Base-by-base conservation (phyloP, 2,797 vertebrate genomes). In the Sorex maritimensis region DNA sequence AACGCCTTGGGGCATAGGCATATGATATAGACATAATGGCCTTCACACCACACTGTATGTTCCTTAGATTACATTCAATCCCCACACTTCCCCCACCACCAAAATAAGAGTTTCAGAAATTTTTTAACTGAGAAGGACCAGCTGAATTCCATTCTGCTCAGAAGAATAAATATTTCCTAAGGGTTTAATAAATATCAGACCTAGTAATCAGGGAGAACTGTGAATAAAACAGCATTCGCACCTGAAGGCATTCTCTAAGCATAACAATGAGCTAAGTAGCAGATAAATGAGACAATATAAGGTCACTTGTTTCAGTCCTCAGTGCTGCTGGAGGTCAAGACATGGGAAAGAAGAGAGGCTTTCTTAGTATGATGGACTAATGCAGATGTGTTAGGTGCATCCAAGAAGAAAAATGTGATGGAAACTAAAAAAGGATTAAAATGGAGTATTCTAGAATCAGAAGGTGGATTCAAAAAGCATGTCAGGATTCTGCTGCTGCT, bases 111-210 rank as follows among this genome's bases (percentile, higher is more conserved):
- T 13, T 92, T 92, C 10, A 63, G 21, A 17, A 10, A 88, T 41
- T 79, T 13, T 72, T 81, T 73, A 83, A 52, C 4, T 52, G 41
- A 91, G 11, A 6, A 80, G 15, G 23, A 86, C 68, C 41, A 90
- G 84, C 9, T 85, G 41, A 82, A 67, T 89, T 86, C 23, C 4
- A 75, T 67, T 49, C 24, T 68, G 2, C 81, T 77, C 85, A 78
- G 28, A 67, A 38, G 14, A 78, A 88, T 74, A 84, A 75, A 77
- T 88, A 73, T 28, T 34, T 88, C 30, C 84, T 34, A 94, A 93
- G 11, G 30, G 3, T 6, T 30, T 87, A 30, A 38, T 82, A 87
- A 87, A 79, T 73, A n/a, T 49, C 30, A 79, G 58, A 9, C 28
- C 49, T 10, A 63, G 1, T 34, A 72, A 61, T 82, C 23, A 34